Percentiles rank a stretch among this genome's conserved stretches.
Conservation (phyloP, 2,797 vertebrate species). For the Myioborus miniatus region DNA sequence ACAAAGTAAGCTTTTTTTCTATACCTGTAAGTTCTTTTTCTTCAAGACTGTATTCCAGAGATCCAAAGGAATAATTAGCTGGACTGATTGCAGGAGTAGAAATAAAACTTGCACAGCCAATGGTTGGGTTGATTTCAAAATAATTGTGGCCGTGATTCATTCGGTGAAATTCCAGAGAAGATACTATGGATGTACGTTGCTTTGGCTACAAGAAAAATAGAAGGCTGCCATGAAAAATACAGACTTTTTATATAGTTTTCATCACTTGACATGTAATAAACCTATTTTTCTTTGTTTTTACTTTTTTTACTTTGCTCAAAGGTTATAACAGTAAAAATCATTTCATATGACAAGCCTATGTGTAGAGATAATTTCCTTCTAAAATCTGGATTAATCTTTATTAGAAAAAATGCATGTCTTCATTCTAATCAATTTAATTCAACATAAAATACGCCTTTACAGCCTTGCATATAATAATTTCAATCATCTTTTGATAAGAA, state of each 20-base stretch:
- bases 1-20: constrained; percentile 2
- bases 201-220: constrained; percentile 84
- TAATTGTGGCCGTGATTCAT: constrained; percentile 93
- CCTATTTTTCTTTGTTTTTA: background rate
- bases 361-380: background rate
- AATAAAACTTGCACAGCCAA: constrained; percentile 89
- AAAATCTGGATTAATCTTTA: constrained; percentile 8
- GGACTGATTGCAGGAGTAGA: constrained; percentile 87
- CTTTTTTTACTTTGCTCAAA: background rate
- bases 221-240: constrained; percentile 30
- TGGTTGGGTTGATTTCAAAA: constrained; percentile 91
- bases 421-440: constrained; percentile 44
- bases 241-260: background rate
- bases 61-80: constrained; percentile 86
- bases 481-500: constrained; percentile 34
- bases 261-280: background rate
- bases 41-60: constrained; percentile 85
- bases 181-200: constrained; percentile 93
- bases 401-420: background rate
- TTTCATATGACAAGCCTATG: background rate
- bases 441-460: constrained; percentile 2
- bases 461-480: constrained; percentile 16
- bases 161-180: constrained; percentile 91
- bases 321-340: background rate
- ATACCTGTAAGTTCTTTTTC: constrained; percentile 85